A percentile compares a stretch with the other conserved stretches of the same genome.
Conservation (phyloP, 2,888 invertebrate species). For the Vesta saturnalis region DNA sequence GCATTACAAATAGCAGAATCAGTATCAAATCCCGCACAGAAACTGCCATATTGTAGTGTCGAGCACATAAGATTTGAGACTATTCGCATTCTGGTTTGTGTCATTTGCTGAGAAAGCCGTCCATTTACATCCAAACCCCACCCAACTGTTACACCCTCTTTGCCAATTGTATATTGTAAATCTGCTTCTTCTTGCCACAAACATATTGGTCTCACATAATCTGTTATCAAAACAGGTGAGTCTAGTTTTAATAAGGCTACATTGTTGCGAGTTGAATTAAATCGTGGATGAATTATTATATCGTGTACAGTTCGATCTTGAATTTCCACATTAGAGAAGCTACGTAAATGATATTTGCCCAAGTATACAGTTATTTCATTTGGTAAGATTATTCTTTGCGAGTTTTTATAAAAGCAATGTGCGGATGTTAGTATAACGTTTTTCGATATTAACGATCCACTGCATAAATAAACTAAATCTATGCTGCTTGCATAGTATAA, state of each 20-base stretch:
- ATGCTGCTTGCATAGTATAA: constrained; percentile 65
- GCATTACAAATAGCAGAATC: constrained; percentile 64
- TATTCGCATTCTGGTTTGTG: constrained; percentile 70
- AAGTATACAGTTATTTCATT: constrained; percentile 12
- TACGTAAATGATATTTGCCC: constrained; percentile 58
- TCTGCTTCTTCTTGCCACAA: constrained; percentile 51
- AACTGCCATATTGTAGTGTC: constrained; percentile 69
- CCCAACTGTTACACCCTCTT: constrained; percentile 54
- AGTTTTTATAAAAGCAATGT: constrained; percentile 56
- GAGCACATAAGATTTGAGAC: constrained; percentile 69
- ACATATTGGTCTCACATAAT: constrained; percentile 58
- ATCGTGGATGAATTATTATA: constrained; percentile 54
- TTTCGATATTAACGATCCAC: constrained; percentile 54
- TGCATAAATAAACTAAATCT: constrained; percentile 56
- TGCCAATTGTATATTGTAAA: constrained; percentile 43
- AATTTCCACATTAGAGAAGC: constrained; percentile 56
- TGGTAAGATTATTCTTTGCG: constrained; percentile 43
- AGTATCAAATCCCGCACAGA: constrained; percentile 47
- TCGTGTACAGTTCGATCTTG: constrained; percentile 55
- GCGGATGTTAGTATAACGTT: constrained; percentile 57
- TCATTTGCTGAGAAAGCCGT: constrained; percentile 67
- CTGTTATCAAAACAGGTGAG: constrained; percentile 50
- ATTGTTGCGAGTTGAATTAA: constrained; percentile 53
- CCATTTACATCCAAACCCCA: constrained; percentile 70
- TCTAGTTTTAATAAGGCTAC: constrained; percentile 55